Base-by-base conservation (phyloP, 2,888 invertebrate species). In the Drosophila helvetica region DNA sequence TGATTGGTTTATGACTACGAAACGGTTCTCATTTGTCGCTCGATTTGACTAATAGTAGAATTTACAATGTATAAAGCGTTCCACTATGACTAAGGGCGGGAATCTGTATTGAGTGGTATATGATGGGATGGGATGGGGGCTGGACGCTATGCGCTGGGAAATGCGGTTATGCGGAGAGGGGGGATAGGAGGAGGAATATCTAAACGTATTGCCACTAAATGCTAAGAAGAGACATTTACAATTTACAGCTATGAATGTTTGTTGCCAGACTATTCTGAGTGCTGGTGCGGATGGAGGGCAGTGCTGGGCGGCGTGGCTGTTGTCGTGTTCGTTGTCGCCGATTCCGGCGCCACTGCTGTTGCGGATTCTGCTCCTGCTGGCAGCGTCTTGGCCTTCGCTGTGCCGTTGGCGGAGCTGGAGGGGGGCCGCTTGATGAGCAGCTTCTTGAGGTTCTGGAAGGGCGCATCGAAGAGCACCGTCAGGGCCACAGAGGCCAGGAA, bases 391-490 rank as follows among this genome's bases (percentile, higher is more conserved):
- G 2, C 38, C 7, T n/a, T 38, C 1, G 38, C 38, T 6, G 15
- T n/a, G 38, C 38, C 15, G 7, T 38, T 38, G 38, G 38, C 38
- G 2, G 38, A 38, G 38, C 38, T 15, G 6, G 38, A 38, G 42
- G 56, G 10, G 51, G 79, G 67, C 10, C 89, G 86, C 58, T 88
- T 90, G n/a, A 91, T 91, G 43, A 94, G 84, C 63, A 93, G 85
- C 81, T 93, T 93, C 85, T 94, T 94, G n/a, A 95, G 92, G 85
- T 95, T 95, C 91, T 95, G 94, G 86, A 95, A 95, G 12, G 95
- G 95, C 69, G 94, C 93, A 84, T 95, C 95, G 77, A 95, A 93
- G 4, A 94, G 90, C 25, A 95, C 88, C 5, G 95, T 95, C 50
- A 95, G 91, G 15, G 93, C 77, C 19, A 93, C 91, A 0, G 95